These are phyloP conservation scores for Drosophila aff. DNA, from an alignment of 1,140 invertebrate species.

Conservation along the genomic window DNA sequence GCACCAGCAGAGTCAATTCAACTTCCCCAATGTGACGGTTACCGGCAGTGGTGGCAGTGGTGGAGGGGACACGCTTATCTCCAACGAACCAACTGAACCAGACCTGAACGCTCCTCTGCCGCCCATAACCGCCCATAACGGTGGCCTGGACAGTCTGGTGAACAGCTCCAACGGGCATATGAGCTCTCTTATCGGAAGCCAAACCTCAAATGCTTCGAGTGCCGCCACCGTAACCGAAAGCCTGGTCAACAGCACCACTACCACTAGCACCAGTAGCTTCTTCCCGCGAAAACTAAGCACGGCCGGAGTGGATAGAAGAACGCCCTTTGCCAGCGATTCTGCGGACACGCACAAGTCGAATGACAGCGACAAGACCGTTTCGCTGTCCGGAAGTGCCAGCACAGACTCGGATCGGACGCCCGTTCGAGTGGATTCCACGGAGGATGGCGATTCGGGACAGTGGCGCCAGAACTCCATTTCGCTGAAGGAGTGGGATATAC, in stretches of 20 bases:
- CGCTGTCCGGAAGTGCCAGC: slow-evolving; percentile 89
- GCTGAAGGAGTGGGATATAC: slow-evolving; percentile 99
- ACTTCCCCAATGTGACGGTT: slow-evolving; percentile 90
- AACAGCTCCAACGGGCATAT: slow-evolving; percentile 53
- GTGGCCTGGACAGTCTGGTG: slow-evolving; percentile 29
- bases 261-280: slow-evolving; percentile 61
- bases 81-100: slow-evolving; percentile 37
- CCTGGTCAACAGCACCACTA: slow-evolving; percentile 55
- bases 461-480: slow-evolving; percentile 97
- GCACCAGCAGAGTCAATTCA: slow-evolving; percentile 89
- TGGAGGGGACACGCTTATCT: slow-evolving; percentile 46
- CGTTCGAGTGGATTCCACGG: slow-evolving; percentile 93
- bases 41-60: slow-evolving; percentile 51
- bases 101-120: background rate
- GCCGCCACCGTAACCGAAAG: slow-evolving; percentile 54
- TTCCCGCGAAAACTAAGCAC: slow-evolving; percentile 77
- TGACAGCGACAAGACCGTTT: slow-evolving; percentile 95
- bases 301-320: slow-evolving; percentile 73
- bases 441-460: slow-evolving; percentile 89
- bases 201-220: slow-evolving; percentile 60
- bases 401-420: slow-evolving; percentile 94
- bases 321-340: slow-evolving; percentile 85
- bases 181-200: slow-evolving; percentile 58
- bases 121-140: slow-evolving; percentile 6
- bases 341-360: slow-evolving; percentile 90